phyloP scores from a whole-genome alignment of 2,797 vertebrate species.

The Neosilurus mollespiculum region DNA sequence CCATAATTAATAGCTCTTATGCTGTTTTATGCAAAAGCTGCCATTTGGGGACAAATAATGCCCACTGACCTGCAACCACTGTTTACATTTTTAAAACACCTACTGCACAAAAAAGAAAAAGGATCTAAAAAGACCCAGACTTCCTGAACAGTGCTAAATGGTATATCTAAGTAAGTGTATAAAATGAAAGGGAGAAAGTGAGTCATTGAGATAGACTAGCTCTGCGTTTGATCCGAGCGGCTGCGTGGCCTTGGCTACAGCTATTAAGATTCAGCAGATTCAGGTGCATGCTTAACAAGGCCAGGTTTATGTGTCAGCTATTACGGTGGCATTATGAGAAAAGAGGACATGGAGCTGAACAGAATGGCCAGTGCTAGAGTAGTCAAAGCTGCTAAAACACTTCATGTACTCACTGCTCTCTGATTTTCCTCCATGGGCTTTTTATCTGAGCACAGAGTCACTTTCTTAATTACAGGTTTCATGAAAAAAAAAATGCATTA shows the following conservation, averaged over 20 bases:
- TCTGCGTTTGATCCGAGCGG: conserved; percentile 65
- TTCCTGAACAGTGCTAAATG: conserved; percentile 36
- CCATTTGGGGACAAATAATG: conserved; percentile 16
- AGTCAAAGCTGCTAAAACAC: conserved; percentile 15
- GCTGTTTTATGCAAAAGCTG: background rate
- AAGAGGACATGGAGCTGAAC: conserved; percentile 23
- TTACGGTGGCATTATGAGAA: conserved; percentile 34
- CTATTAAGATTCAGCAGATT: conserved; percentile 64
- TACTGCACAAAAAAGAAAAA: background rate
- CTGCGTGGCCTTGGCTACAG: conserved; percentile 48
- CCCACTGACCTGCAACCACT: conserved; percentile 16
- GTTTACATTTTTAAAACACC: conserved; percentile 31
- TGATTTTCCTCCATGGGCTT: conserved; percentile 27
- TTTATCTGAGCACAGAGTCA: conserved; percentile 10
- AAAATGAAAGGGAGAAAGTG: conserved; percentile 69
- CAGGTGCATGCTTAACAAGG: conserved; percentile 61
- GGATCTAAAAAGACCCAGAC: conserved; percentile 29
- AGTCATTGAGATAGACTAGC: conserved; percentile 66
- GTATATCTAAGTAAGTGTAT: conserved; percentile 51
- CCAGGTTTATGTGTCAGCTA: conserved; percentile 54
- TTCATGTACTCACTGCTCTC: background rate
- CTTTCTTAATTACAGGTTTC: conserved; percentile 37
- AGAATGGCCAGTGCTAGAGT: conserved; percentile 5
- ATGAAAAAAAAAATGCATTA: conserved; percentile 25
- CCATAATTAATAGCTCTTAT: background rate